Evolutionary conservation across 2,797 vertebrate species (phyloP), one percentile per base, ranked within the genome.

Genomic region (Adrianichthys oophorus): DNA sequence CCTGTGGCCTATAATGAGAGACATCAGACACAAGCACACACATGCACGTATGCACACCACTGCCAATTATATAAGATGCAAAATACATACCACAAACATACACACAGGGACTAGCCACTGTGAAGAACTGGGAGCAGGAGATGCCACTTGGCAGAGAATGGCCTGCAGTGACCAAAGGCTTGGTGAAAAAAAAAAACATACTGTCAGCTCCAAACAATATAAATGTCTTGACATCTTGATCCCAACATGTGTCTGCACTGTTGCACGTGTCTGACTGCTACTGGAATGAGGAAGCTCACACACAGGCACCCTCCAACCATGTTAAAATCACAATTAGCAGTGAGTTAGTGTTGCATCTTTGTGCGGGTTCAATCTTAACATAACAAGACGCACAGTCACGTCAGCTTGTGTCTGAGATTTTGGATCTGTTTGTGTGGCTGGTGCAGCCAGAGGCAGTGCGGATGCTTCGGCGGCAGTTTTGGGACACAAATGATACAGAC

Each of bases 251-350:
- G 66, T 70, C 68, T 7, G 10, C 56, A 48, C 48, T 76, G 78
- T 62, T 85, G 66, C 72, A 70, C 70, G 62, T 44, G 59, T 17
- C 15, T 1, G 61, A n/a, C 32, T 67, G 61, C 75, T 79, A 72
- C 50, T 53, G 62, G 19, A 21, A 41, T 12, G 3, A 44, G 24
- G 54, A 29, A 16, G 43, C 43, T 54, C 26, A 48, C 74, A 72
- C 56, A 66, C 60, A 72, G 64, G 37, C 49, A 67, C 65, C 41
- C 74, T 85, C 71, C 2, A 48, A 73, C 66, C 72, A 66, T n/a
- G 85, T 89, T 86, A 85, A 86, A 85, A 84, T 88, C 85, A 85
- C 66, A 86, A 85, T 87, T 85, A 85, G 73, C 58, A 72, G 64
- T 26, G 53, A 79, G 45, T 74, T 56, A 68, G 53, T 71, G 82